These are phyloP conservation scores for Darevskia nairensis DNA, from an alignment of 2,797 vertebrate genomes.

Conservation along the genomic window DNA sequence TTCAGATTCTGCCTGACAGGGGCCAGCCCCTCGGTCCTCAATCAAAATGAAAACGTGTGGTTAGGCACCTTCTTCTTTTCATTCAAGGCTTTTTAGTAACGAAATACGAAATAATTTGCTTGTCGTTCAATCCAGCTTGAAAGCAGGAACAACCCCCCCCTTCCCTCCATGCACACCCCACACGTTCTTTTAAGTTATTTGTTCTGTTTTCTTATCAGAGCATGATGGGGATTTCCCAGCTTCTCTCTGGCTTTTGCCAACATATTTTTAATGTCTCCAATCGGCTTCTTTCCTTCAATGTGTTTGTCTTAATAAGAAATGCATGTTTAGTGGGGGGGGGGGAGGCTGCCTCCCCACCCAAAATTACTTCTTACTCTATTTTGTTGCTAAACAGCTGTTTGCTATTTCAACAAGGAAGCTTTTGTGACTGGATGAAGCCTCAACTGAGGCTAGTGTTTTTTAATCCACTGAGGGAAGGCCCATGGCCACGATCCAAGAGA, in stretches of 20 bases:
- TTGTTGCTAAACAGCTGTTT: conserved; percentile 25
- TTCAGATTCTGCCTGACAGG: background rate
- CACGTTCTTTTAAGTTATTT: background rate
- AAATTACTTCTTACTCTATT: background rate
- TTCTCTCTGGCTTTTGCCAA: rapidly evolving
- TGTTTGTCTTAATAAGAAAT: rapidly evolving
- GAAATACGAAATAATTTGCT: rapidly evolving
- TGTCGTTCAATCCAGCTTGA: background rate
- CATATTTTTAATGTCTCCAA: rapidly evolving
- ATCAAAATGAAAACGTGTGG: conserved; percentile 34
- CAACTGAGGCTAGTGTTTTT: conserved; percentile 27
- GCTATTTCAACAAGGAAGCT: conserved; percentile 31
- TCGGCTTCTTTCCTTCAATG: rapidly evolving
- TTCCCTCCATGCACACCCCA: too few species aligned
- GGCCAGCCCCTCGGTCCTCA: background rate
- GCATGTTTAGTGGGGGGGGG: rapidly evolving
- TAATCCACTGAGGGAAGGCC: background rate
- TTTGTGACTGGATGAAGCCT: conserved; percentile 36
- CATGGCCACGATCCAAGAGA: background rate
- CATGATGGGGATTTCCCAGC: background rate
- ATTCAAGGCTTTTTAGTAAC: conserved; percentile 13
- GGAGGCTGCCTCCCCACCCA: background rate
- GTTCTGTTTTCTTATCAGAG: conserved; percentile 4
- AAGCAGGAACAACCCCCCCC: background rate
- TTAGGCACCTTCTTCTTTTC: background rate